Evolutionary conservation across 2,113 vertebrate genomes (phyloP), one percentile per base, ranked within the genome.

Genomic region (Callipepla californica): DNA sequence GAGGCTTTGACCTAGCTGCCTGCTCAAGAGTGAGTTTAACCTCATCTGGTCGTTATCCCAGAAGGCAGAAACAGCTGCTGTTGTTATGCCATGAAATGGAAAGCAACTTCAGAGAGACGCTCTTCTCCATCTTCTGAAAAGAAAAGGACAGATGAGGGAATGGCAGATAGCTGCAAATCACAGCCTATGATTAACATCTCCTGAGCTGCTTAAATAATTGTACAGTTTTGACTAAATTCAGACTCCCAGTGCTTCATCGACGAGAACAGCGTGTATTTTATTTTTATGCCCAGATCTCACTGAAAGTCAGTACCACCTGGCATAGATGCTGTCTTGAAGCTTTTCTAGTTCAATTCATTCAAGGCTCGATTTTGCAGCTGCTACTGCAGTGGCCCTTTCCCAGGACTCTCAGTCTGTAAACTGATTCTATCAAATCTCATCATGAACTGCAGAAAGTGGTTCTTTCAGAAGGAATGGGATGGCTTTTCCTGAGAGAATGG

Each of bases 221-320:
- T 70, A 70, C 32, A 32, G 4, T 88, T 92, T 88, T 92, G 63
- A 34, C 44, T 87, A 45, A 87, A 58, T 59, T 55, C 42, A 74
- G 53, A 30, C 53, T 87, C 1, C 26, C 48, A 61, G 47, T 90
- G 80, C 48, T n/a, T 65, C 77, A 72, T 86, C 80, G 83, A 95
- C 72, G 59, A 88, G 92, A 96, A 93, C 88, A 94, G 76, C 68
- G 40, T 59, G 66, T 81, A 40, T 75, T 62, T 94, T 65, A 38
- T 84, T 85, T 91, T 90, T 48, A 22, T 79, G 84, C 62, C 77
- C 69, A 76, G 80, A 86, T 92, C 57, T 61, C 47, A 26, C 57
- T 90, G 88, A 48, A 93, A 84, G 36, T 40, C 77, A n/a, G 70
- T 84, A 77, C 83, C 69, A 84, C 95, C 73, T 95, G 93, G 80